These are phyloP conservation scores for Delphinapterus leucas DNA, from an alignment of 2,113 vertebrate genomes.

Conservation along the genomic window DNA sequence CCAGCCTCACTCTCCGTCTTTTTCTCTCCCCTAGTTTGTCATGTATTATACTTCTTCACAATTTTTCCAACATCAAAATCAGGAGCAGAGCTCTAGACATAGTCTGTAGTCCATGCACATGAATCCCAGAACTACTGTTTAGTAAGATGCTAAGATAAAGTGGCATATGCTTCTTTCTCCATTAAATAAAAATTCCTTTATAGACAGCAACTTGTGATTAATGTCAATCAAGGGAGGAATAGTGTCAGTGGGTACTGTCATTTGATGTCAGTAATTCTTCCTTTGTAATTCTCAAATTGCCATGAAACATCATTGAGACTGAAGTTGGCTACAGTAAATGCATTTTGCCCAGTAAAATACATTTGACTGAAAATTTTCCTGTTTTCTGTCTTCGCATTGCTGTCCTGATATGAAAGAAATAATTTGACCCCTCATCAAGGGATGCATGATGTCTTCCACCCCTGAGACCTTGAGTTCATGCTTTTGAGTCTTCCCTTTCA, in stretches of 20 bases:
- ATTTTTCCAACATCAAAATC: conserved; percentile 44
- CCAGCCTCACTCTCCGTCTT: not conserved
- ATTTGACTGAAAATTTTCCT: conserved; percentile 42
- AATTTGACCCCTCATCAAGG: not conserved
- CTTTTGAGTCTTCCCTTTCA: not conserved
- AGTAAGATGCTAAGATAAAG: not conserved
- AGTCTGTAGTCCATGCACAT: not conserved
- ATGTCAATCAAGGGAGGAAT: conserved; percentile 23
- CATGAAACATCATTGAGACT: conserved; percentile 41
- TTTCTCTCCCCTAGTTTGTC: not conserved
- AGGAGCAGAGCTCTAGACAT: conserved; percentile 6
- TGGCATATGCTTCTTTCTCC: conserved; percentile 44
- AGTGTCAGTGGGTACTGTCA: conserved; percentile 36
- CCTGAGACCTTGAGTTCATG: not conserved
- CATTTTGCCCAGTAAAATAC: conserved; percentile 11
- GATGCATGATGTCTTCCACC: not conserved
- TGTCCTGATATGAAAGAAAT: conserved; percentile 41
- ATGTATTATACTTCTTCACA: not conserved
- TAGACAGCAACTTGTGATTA: conserved; percentile 38
- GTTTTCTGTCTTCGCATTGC: conserved; percentile 25
- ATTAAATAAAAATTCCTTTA: conserved; percentile 39
- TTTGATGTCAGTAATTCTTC: conserved; percentile 53
- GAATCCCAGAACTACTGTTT: conserved; percentile 11
- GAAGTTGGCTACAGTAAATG: not conserved
- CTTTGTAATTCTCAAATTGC: conserved; percentile 42